Evolutionary conservation across 2,888 invertebrate genomes (phyloP).

Genomic region (Diplazon laetatorius): DNA sequence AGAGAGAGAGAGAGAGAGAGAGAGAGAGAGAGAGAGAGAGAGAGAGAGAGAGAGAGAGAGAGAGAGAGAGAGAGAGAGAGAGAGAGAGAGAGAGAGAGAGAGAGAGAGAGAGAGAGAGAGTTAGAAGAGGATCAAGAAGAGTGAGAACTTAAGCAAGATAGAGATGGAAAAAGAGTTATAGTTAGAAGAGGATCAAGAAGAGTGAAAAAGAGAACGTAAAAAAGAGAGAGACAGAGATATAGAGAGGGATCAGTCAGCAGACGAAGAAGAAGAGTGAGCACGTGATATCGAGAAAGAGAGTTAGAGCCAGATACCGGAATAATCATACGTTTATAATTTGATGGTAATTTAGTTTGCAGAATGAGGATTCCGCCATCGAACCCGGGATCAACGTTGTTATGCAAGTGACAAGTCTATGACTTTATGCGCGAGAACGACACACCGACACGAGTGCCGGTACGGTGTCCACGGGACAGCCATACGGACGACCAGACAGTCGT

Average conservation of each 20-base stretch:
- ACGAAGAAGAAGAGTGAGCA: too few relatives aligned
- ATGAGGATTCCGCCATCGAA: constrained; percentile 27
- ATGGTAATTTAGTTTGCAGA: constrained; percentile 16
- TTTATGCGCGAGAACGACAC: constrained; percentile 22
- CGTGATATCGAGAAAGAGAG: too few relatives aligned
- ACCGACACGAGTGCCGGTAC: constrained; percentile 15
- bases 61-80: too few relatives aligned
- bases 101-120: too few relatives aligned
- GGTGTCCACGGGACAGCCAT: background rate
- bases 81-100: too few relatives aligned
- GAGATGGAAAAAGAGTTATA: too few relatives aligned
- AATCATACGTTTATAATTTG: constrained; percentile 16
- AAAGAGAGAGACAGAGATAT: too few relatives aligned
- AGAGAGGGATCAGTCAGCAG: too few relatives aligned
- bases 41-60: constrained; percentile 3
- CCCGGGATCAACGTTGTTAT: constrained; percentile 13
- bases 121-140: too few relatives aligned
- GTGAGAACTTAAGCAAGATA: too few relatives aligned
- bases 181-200: too few relatives aligned
- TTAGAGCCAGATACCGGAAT: background rate
- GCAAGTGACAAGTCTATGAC: constrained; percentile 41
- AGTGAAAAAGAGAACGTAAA: too few relatives aligned
- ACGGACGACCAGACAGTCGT: background rate
- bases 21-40: background rate
- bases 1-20: constrained; percentile 6